Evolutionary conservation across 2,888 invertebrate species (phyloP).

Genomic region (Acanthosepion esculentum): DNA sequence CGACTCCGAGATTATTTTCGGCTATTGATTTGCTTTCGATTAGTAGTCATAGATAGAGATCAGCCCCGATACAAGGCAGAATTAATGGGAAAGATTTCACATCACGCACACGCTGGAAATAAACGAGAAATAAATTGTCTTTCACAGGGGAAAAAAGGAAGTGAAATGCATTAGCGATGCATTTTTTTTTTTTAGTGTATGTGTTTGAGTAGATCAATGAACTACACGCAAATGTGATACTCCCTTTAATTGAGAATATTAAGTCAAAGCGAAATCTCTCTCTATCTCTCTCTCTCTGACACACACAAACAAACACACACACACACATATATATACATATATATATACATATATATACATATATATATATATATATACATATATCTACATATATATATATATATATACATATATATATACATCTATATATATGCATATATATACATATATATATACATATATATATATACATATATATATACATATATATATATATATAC

Average conservation of each 20-base stretch:
- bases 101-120: neutral
- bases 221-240: neutral
- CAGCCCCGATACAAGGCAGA: neutral
- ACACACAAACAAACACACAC: too few relatives aligned
- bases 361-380: too few relatives aligned
- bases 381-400: too few relatives aligned
- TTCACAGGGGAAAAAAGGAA: neutral
- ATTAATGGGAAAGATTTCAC: neutral
- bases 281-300: neutral
- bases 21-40: neutral
- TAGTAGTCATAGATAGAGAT: neutral
- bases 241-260: neutral
- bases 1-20: neutral
- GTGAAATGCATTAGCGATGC: neutral
- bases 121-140: neutral
- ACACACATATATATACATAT: too few relatives aligned
- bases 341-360: too few relatives aligned
- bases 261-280: neutral
- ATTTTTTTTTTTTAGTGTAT: neutral
- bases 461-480: neutral
- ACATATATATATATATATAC: slow-evolving; percentile 11
- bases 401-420: too few relatives aligned
- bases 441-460: neutral
- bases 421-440: neutral
- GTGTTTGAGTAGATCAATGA: neutral